A percentile compares a stretch with the other conserved stretches of the same genome.
Evolutionary conservation across 1,140 invertebrate species (phyloP).

Genomic region (Tachypleus tridentatus): DNA sequence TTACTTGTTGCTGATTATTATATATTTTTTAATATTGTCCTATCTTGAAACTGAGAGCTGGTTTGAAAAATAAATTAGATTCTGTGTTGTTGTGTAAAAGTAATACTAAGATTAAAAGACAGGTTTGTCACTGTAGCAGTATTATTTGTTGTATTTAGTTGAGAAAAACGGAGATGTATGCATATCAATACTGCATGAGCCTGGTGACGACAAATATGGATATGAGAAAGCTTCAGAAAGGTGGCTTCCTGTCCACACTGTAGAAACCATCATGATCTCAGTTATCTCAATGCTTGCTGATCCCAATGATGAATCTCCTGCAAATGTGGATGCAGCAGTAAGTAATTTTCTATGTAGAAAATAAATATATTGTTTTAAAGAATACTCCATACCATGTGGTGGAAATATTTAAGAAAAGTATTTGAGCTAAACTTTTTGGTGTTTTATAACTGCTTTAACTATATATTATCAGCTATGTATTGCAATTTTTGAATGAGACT

Average conservation of each 20-base stretch:
- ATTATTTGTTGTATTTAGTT: conserved; percentile 35
- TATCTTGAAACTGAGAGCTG: too few species aligned
- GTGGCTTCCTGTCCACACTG: conserved; percentile 98
- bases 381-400: background rate
- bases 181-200: conserved; percentile 99
- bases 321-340: conserved; percentile 99
- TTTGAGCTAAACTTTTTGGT: too few species aligned
- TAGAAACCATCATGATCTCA: conserved; percentile 97
- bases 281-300: conserved; percentile 99
- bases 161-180: conserved; percentile 98
- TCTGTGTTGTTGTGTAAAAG: too few species aligned
- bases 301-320: conserved; percentile 99
- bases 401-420: background rate
- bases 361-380: background rate
- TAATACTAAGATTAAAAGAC: too few species aligned
- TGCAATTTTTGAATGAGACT: too few species aligned
- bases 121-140: background rate
- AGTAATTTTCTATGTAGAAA: conserved; percentile 35
- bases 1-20: too few species aligned
- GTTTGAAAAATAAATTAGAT: too few species aligned
- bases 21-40: too few species aligned
- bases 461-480: too few species aligned
- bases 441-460: too few species aligned
- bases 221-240: conserved; percentile 98
- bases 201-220: conserved; percentile 98